Evolutionary conservation across 2,888 invertebrate genomes (phyloP), one percentile per base, ranked within the genome.

Genomic region (Eristalis tenax): DNA sequence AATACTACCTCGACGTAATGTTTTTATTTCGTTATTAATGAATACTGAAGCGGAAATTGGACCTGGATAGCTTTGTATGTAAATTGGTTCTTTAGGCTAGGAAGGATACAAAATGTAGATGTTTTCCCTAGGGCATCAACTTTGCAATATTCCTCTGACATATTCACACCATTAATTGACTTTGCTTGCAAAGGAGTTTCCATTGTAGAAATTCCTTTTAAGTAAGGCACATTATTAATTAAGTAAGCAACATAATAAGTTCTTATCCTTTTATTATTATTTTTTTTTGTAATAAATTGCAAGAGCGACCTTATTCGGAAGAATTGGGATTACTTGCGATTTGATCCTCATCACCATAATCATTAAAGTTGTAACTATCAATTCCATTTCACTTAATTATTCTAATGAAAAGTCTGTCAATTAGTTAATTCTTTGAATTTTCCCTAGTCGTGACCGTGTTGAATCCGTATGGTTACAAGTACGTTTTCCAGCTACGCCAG

Each of bases 341-440:
- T 70, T 70, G 57, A 4, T 4, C 4, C 8, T 40, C 23, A 70
- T 38, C 38, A 38, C 38, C 59, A 22, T 57, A 57, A 11, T 70
- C 35, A 11, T 70, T 70, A 70, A 23, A 59, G 59, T 6, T 59
- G 59, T 35, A 57, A 70, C 3, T n/a, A 13, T 70, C 35, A 4
- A 59, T 59, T 57, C 23, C 38, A 26, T 61, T 61, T 71, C 71
- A 2, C 61, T 71, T 11, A 71, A 23, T n/a, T 40, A 23, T 71
- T 71, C 61, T 40, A 22, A 32, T 2, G 6, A 71, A 26, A 71
- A 26, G 38, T 40, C 61, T 23, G 61, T 40, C 40, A 71, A 71
- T 18, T 71, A 50, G 15, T 63, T 40, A 22, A 73, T 22, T 63
- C 61, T 73, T n/a, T 71, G 59, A 40, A 50, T 4, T 50, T 73